These are phyloP conservation scores for Tanytarsus gracilentus DNA, from an alignment of 2,888 invertebrate genomes.

Conservation along the genomic window DNA sequence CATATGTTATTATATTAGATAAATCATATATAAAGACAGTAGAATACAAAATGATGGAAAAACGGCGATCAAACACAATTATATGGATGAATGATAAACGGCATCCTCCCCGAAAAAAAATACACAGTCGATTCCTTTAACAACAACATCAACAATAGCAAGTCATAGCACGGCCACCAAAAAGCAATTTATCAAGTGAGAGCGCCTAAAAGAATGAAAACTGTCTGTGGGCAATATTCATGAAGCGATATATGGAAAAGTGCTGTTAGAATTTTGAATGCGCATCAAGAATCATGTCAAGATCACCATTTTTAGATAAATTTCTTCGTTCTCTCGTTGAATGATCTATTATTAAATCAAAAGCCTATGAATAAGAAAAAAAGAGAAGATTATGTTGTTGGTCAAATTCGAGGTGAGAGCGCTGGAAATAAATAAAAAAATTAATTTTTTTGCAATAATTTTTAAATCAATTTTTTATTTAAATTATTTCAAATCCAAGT, in stretches of 20 bases:
- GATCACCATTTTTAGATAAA: constrained; percentile 24
- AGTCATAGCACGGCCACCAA: neutral
- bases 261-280: constrained; percentile 19
- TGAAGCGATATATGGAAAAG: neutral
- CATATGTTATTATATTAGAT: constrained; percentile 18
- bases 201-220: constrained; percentile 6
- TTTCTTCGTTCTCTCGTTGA: constrained; percentile 1
- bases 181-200: constrained; percentile 18
- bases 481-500: too few relatives aligned
- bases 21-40: constrained; percentile 20
- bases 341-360: constrained; percentile 16
- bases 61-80: constrained; percentile 19
- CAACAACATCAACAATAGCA: too few relatives aligned
- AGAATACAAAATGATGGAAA: neutral
- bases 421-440: too few relatives aligned
- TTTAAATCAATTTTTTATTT: too few relatives aligned
- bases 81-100: constrained; percentile 17
- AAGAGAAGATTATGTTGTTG: too few relatives aligned
- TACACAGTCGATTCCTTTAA: too few relatives aligned
- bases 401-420: too few relatives aligned
- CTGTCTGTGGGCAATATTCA: neutral
- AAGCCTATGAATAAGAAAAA: constrained; percentile 7
- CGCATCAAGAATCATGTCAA: constrained; percentile 16
- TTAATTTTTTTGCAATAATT: too few relatives aligned
- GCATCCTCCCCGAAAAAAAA: constrained; percentile 23